Evolutionary conservation across 2,888 invertebrate genomes (phyloP).

Genomic region (Branchellion lobata): DNA sequence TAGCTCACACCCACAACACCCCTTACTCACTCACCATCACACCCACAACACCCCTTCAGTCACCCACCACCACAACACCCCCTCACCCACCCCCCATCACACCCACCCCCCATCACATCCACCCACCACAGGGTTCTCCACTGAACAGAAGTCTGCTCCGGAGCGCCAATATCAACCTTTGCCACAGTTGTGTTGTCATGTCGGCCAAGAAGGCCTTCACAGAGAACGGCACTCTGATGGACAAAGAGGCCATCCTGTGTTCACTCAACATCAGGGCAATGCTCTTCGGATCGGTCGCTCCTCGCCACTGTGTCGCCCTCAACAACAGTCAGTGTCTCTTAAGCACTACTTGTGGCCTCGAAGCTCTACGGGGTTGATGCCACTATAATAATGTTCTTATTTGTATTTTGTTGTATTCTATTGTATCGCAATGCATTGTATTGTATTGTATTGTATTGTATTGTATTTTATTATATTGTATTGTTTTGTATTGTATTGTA

Average conservation of each 20-base stretch:
- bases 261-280: constrained; percentile 94
- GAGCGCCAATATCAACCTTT: constrained; percentile 96
- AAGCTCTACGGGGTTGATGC: too few species aligned
- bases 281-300: constrained; percentile 60
- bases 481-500: too few species aligned
- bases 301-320: constrained; percentile 72
- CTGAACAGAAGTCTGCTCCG: constrained; percentile 96
- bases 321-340: constrained; percentile 58
- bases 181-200: constrained; percentile 99
- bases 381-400: too few species aligned
- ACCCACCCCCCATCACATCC: not conserved
- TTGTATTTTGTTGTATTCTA: too few species aligned
- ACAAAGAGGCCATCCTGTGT: constrained; percentile 84
- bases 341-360: too few species aligned
- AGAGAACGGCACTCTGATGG: constrained; percentile 77
- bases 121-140: constrained; percentile 80
- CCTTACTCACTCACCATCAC: not conserved
- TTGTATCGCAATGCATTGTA: too few species aligned
- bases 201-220: constrained; percentile 72
- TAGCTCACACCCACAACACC: not conserved
- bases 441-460: too few species aligned
- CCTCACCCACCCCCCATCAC: not conserved
- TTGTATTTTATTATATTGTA: too few species aligned
- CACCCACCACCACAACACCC: not conserved
- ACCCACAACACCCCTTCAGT: not conserved